Percentiles rank a stretch among this genome's conserved stretches.
Evolutionary conservation across 2,797 vertebrate genomes (phyloP).

Genomic region (Moxostoma hubbsi): DNA sequence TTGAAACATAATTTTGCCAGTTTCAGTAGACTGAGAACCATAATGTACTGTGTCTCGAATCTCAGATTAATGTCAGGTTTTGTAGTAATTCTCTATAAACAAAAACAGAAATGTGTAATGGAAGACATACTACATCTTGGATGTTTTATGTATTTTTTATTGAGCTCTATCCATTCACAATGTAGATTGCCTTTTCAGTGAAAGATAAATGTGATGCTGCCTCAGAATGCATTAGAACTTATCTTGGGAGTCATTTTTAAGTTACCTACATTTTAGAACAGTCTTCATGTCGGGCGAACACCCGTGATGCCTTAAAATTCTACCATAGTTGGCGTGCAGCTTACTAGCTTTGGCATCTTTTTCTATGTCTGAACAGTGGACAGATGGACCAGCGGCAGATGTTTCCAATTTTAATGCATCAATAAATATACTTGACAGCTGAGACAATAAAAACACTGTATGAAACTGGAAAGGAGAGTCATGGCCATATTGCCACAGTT

Average conservation of each 20-base stretch:
- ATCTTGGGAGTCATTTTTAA: no score
- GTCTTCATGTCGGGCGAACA: no score
- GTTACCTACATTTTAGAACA: no score
- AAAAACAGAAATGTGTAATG: constrained; percentile 51
- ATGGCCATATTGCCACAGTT: neutral
- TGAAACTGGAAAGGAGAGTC: constrained; percentile 3
- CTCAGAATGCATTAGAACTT: no score
- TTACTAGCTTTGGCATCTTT: neutral
- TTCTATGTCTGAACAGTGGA: constrained; percentile 17
- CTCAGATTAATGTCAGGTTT: constrained; percentile 60
- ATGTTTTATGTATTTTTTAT: no score
- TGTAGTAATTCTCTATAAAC: constrained; percentile 58
- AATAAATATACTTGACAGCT: constrained; percentile 22
- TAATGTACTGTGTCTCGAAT: constrained; percentile 54
- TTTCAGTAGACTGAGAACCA: constrained; percentile 70
- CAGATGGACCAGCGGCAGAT: constrained; percentile 31
- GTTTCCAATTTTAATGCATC: constrained; percentile 13
- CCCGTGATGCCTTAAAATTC: no score
- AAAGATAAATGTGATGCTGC: no score
- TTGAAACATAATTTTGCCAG: constrained; percentile 73
- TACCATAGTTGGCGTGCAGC: no score
- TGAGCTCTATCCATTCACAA: no score
- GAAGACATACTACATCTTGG: constrained; percentile 1
- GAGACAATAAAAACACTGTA: constrained; percentile 12
- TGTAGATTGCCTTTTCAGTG: no score